A percentile compares a stretch with the other conserved stretches of the same genome.
Evolutionary conservation across 2,888 invertebrate genomes (phyloP).

Genomic region (Limenitis camilla): DNA sequence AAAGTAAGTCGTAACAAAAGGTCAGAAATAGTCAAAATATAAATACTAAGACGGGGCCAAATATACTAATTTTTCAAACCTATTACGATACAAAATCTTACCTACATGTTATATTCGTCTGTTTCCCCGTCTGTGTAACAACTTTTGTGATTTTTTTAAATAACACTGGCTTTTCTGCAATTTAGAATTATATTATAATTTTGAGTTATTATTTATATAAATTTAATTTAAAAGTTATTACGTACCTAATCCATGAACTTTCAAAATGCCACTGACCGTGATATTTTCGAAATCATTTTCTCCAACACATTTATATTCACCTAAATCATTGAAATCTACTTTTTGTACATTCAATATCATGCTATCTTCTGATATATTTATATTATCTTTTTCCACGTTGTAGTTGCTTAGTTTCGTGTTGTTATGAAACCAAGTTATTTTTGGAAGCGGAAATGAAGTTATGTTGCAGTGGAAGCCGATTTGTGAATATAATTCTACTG

Average conservation of each 20-base stretch:
- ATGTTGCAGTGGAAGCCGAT: conserved; percentile 40
- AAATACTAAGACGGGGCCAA: too few species aligned
- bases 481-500: conserved; percentile 45
- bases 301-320: conserved; percentile 69
- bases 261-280: conserved; percentile 37
- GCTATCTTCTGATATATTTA: conserved; percentile 34
- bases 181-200: too few species aligned
- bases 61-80: not conserved
- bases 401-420: conserved; percentile 33
- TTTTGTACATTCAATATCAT: conserved; percentile 38
- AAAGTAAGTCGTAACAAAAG: too few species aligned
- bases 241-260: conserved; percentile 52
- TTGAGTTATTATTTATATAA: conserved; percentile 1
- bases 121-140: conserved; percentile 32
- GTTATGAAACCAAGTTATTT: conserved; percentile 50
- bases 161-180: conserved; percentile 47
- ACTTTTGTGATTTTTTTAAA: conserved; percentile 32
- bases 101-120: conserved; percentile 61
- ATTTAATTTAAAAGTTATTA: not conserved
- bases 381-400: conserved; percentile 24
- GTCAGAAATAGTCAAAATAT: too few species aligned
- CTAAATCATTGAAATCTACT: conserved; percentile 50
- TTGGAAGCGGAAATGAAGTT: conserved; percentile 39
- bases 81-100: conserved; percentile 49
- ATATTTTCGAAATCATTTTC: conserved; percentile 59